Evolutionary conservation across 2,888 invertebrate genomes (phyloP), one percentile per base, ranked within the genome.

Genomic region (Beris morrisii): DNA sequence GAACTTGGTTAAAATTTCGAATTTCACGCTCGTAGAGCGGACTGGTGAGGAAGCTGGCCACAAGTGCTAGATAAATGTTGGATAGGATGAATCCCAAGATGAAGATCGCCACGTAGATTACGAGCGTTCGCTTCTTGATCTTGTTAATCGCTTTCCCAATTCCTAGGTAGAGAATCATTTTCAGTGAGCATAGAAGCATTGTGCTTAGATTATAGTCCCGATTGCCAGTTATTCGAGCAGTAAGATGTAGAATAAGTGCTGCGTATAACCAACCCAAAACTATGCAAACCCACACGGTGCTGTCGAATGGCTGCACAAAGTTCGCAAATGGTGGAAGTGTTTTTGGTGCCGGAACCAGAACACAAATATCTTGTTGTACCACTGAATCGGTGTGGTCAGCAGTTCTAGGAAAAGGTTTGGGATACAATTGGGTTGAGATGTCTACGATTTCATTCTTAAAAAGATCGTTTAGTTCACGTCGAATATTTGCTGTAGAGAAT

Each of bases 1-100:
- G 53, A 4, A 64, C 12, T 13, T 64, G 55, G 4, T 54, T 13
- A n/a, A 31, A 28, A 7, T 46, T 28, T 45, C 30, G 54, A 12
- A 64, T 22, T 30, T n/a, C 32, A 5, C 28, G 22, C 11, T n/a
- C 55, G 7, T 15, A 55, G 6, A 64, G 45, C 30, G 64, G 64
- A 31, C 30, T 46, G 2, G 64, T 64, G 0, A 64, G 31, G 28
- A 55, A 64, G 30, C 64, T 64, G 7, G 64, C 44, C 4, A 64
- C 7, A 5, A 45, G 31, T 4, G 55, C 38, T 4, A 64, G 13
- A 46, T 64, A 64, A 5, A 64, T 6, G 4, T 54, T 31, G 2
- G 45, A 30, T 7, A 64, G 12, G 11, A 64, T 30, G 30, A 64
- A 43, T 4, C 64, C 64, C 5, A 64, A 45, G 4, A 64, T 5